These are phyloP conservation scores for Homalodisca vitripennis DNA, from an alignment of 1,140 invertebrate species.

Conservation along the genomic window DNA sequence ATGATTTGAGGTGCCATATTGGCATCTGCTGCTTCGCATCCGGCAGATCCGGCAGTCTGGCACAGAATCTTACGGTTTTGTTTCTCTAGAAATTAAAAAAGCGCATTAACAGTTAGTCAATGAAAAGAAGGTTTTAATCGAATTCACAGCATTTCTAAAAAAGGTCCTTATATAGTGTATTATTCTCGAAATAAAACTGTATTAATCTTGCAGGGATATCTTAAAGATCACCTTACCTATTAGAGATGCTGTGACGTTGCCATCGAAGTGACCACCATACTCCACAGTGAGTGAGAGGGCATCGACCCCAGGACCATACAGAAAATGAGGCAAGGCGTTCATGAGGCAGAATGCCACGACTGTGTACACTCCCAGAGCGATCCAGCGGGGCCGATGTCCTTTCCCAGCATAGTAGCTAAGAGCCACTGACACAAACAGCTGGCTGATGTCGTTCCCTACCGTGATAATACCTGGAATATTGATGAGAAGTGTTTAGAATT, in stretches of 20 bases:
- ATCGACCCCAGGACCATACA: conserved; percentile 70
- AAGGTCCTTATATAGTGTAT: too few species aligned
- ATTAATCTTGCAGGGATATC: too few species aligned
- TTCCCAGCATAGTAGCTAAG: conserved; percentile 67
- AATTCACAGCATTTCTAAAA: too few species aligned
- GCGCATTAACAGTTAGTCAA: too few species aligned
- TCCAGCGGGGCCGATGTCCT: conserved; percentile 69
- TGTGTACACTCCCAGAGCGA: conserved; percentile 66
- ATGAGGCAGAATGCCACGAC: conserved; percentile 68
- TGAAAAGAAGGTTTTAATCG: too few species aligned
- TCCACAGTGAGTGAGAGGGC: conserved; percentile 63
- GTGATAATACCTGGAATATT: conserved; percentile 66
- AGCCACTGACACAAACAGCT: conserved; percentile 57
- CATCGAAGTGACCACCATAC: conserved; percentile 49
- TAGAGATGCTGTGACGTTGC: conserved; percentile 1
- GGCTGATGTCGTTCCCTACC: conserved; percentile 66
- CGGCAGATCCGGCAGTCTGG: conserved; percentile 41
- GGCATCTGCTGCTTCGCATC: conserved; percentile 42
- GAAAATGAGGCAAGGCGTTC: conserved; percentile 67
- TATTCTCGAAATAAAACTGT: too few species aligned
- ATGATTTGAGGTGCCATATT: conserved; percentile 52
- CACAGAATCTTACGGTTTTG: conserved; percentile 38
- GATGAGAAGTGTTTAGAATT: too few species aligned
- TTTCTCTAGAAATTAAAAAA: too few species aligned
- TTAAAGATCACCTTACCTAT: not conserved